A percentile compares a stretch with the other conserved stretches of the same genome.
These are phyloP conservation scores for Rutilus rutilus DNA, from an alignment of 2,113 vertebrate species.

Conservation along the genomic window DNA sequence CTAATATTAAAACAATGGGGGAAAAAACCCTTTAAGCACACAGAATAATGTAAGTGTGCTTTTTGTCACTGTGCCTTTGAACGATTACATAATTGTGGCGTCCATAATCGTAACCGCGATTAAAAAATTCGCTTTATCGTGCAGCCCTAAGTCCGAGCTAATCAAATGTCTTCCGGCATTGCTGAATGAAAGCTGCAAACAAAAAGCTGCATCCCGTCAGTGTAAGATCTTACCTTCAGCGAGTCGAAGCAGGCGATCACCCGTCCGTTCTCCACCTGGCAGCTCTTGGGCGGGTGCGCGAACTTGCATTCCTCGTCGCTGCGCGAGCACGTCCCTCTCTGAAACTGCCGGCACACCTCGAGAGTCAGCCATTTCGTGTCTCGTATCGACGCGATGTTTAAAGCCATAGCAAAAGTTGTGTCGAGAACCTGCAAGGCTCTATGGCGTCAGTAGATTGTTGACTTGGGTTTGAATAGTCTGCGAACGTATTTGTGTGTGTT, in stretches of 20 bases:
- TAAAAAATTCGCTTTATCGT: too few relatives aligned
- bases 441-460: background rate
- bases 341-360: constrained; percentile 98
- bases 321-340: constrained; percentile 97
- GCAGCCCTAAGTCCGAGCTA: too few relatives aligned
- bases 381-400: constrained; percentile 94
- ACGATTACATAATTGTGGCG: too few relatives aligned
- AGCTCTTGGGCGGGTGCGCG: constrained; percentile 98
- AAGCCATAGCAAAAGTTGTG: constrained; percentile 81
- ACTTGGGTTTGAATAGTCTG: constrained; percentile 1
- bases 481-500: background rate
- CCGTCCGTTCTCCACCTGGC: constrained; percentile 98
- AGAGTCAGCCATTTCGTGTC: constrained; percentile 99
- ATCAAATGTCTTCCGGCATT: too few relatives aligned
- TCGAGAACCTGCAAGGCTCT: constrained; percentile 45
- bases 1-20: too few relatives aligned
- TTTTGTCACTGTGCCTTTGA: too few relatives aligned
- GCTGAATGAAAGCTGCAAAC: too few relatives aligned
- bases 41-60: too few relatives aligned
- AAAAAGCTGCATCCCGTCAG: background rate
- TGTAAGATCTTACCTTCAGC: constrained; percentile 89
- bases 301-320: constrained; percentile 99
- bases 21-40: too few relatives aligned
- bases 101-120: too few relatives aligned
- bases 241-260: constrained; percentile 99